phyloP scores from a whole-genome alignment of 2,113 vertebrate species.

The Equus przewalskii region DNA sequence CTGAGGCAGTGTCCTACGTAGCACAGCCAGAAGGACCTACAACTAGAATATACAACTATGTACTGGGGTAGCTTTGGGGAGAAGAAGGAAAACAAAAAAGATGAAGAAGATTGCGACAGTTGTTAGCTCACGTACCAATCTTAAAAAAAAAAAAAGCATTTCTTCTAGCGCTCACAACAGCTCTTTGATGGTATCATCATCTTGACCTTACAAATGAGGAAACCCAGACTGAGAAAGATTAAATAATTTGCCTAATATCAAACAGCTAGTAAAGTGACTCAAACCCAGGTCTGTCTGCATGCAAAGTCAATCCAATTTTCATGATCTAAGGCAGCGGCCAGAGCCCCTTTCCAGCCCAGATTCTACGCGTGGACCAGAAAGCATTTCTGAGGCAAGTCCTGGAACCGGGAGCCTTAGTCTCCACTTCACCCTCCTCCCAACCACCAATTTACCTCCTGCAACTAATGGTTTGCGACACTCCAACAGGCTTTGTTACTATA shows the following conservation, averaged over 20 bases:
- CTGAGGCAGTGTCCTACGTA: no score
- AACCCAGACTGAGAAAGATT: background rate
- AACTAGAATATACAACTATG: no score
- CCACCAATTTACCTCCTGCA: background rate
- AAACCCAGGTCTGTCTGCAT: background rate
- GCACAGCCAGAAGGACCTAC: no score
- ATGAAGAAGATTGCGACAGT: no score
- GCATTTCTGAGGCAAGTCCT: background rate
- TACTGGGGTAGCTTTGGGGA: no score
- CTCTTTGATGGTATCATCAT: background rate
- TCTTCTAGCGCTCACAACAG: background rate
- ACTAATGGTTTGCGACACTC: background rate
- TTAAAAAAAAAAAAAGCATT: background rate
- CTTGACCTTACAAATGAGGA: constrained; percentile 45
- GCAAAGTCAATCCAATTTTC: background rate
- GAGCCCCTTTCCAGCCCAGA: background rate
- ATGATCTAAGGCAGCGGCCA: background rate
- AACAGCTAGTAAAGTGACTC: background rate
- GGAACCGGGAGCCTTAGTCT: background rate
- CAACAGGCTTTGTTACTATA: background rate
- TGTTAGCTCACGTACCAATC: no score
- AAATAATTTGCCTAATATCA: background rate
- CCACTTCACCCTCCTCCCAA: background rate
- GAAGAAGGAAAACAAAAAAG: no score
- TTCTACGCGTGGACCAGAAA: background rate